Base-by-base conservation (phyloP, 2,113 vertebrate species). In the Corythornis vintsioides region DNA sequence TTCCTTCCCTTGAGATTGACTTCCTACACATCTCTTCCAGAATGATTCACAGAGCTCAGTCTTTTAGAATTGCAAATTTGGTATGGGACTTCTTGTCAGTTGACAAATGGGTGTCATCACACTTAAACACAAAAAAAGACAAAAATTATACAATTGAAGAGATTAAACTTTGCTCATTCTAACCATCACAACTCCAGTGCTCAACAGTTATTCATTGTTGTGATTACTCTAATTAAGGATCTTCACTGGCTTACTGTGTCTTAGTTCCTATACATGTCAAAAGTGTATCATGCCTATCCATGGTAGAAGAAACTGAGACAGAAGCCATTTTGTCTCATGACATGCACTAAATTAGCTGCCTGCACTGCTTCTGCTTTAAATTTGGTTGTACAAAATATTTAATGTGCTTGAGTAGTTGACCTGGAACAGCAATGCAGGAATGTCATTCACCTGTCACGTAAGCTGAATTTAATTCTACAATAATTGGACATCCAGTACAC, bases 21-120 rank as follows among this genome's bases (percentile, higher is more conserved):
- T 95, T 95, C 79, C 80, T 73, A 95, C 90, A 85, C 35, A 92
- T 91, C 28, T 91, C 77, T 89, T 71, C 78, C 20, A 53, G 60
- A 82, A 88, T 95, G 79, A 96, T 93, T 95, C 93, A 87, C 21
- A 87, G 26, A 45, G 66, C 45, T 89, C 74, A 76, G 83, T 86
- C 61, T 92, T 78, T 96, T 96, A 96, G 92, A 96, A 96, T 93
- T 71, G 84, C 45, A 95, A 94, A 96, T 94, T 82, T 60, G 26
- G 18, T 60, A 77, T 8, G 90, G 66, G 69, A 94, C 84, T 76
- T 83, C 86, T 86, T 95, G 72, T 93, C 91, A 93, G 52, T 81
- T 92, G 78, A 90, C 83, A 95, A 96, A 97, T 86, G 89, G 84
- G 53, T 69, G 86, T 21, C 87, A 85, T 90, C 83, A 93, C 83